Base-by-base conservation (phyloP, 2,888 invertebrate genomes). In the Poecilus cupreus region DNA sequence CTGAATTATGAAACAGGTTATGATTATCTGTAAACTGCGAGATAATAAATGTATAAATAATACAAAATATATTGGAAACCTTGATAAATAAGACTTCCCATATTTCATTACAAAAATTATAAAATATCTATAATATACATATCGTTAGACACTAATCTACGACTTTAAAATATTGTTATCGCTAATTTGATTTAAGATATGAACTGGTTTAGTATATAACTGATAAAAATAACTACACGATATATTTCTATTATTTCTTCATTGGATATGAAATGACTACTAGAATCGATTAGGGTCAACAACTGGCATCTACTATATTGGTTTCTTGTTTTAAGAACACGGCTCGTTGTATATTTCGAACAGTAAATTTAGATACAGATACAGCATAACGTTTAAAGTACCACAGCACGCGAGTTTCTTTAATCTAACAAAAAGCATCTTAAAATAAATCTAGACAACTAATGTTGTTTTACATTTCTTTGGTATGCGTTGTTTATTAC, bases 401-500 rank as follows among this genome's bases (percentile, higher is more conserved):
- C 18, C 37, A 18, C 3, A 43, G 18, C 70, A 70, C 70, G 70
- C 70, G 43, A 70, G 32, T 64, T 26, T 16, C 11, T 70, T 70
- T 70, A 70, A 70, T 70, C 70, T 39, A 43, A 20, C 22, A 43
- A 43, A 68, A 70, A 70, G 70, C 43, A 43, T 70, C 43, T 70
- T 16, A 43, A 20, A 70, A 70, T 70, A 43, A 70, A 70, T 24
- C 90, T 90, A 91, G 90, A 91, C 90, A 90, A 13, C 22, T 54
- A 49, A 49, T 32, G 32, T 3, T 43, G 43, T 3, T 43, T n/a
- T 5, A 43, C 43, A 43, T 43, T 43, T 43, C 3, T 43, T 10
- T 4, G 43, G 13, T 43, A 11, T 43, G 10, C n/a, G 43, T 13
- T 43, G 1, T 32, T 32, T 32, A 32, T 32, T 32, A 32, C 43